A percentile compares a stretch with the other conserved stretches of the same genome.
Evolutionary conservation across 2,888 invertebrate species (phyloP).

Genomic region (Piscicola geometra): DNA sequence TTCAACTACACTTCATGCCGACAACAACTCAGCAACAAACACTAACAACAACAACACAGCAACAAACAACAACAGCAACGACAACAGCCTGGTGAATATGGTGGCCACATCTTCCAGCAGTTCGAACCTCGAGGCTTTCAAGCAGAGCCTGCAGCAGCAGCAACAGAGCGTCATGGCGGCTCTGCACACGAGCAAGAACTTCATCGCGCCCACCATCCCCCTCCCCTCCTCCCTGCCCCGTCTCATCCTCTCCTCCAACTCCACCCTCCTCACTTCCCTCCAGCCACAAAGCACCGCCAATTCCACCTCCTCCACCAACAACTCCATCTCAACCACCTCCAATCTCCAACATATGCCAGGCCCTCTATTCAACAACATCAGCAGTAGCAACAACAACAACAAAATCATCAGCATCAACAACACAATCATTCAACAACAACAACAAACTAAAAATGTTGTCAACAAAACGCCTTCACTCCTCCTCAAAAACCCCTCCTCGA

Average conservation of each 20-base stretch:
- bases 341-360: not conserved
- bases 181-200: conserved; percentile 16
- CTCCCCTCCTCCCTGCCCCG: conserved; percentile 17
- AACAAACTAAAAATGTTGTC: not conserved
- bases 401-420: conserved; percentile 8
- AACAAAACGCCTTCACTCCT: not conserved
- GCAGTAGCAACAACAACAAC: not conserved
- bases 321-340: not conserved
- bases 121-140: not conserved
- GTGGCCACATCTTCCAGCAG: not conserved
- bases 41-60: not conserved
- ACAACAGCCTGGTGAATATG: not conserved
- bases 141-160: conserved; percentile 34
- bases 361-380: not conserved
- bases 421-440: not conserved
- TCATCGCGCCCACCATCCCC: conserved; percentile 12
- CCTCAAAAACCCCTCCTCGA: conserved; percentile 20
- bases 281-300: not conserved
- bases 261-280: conserved; percentile 19
- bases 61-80: not conserved
- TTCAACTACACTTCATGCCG: too few relatives aligned
- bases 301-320: not conserved
- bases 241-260: conserved; percentile 22
- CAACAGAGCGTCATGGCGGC: conserved; percentile 28
- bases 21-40: too few relatives aligned